phyloP scores from a whole-genome alignment of 30 jellyfish, hydroid and myxozoan species.

The Rhopilema esculentum region DNA sequence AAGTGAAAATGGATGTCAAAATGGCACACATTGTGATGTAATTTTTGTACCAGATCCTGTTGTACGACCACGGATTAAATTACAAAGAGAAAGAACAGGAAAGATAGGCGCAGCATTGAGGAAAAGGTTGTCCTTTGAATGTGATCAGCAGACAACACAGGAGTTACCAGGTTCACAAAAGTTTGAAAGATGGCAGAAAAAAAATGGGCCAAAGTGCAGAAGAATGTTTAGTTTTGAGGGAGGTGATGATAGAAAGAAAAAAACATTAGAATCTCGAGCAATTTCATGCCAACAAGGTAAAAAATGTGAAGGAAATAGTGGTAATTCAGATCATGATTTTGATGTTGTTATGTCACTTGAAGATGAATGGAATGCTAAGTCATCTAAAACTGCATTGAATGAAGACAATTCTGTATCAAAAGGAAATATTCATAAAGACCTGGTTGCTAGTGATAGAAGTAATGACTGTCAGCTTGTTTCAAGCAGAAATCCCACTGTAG shows the following conservation, averaged over 20 bases:
- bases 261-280: background rate
- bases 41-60: conserved; percentile 29
- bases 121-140: conserved; percentile 52
- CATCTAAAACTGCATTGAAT: too few relatives aligned
- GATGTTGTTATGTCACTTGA: too few relatives aligned
- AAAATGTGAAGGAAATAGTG: too few relatives aligned
- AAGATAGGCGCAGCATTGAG: conserved; percentile 32
- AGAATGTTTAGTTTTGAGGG: background rate
- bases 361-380: too few relatives aligned
- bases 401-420: background rate
- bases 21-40: conserved; percentile 4
- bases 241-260: background rate
- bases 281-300: background rate
- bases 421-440: too few relatives aligned
- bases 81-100: background rate
- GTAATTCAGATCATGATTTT: too few relatives aligned
- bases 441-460: too few relatives aligned
- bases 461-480: background rate
- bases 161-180: background rate
- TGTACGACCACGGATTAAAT: background rate
- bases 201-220: background rate
- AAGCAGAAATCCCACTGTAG: background rate
- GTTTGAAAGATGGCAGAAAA: background rate
- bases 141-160: background rate
- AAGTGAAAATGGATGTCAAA: background rate